Evolutionary conservation across 2,797 vertebrate genomes (phyloP), one percentile per base, ranked within the genome.

Genomic region (Masticophis lateralis): DNA sequence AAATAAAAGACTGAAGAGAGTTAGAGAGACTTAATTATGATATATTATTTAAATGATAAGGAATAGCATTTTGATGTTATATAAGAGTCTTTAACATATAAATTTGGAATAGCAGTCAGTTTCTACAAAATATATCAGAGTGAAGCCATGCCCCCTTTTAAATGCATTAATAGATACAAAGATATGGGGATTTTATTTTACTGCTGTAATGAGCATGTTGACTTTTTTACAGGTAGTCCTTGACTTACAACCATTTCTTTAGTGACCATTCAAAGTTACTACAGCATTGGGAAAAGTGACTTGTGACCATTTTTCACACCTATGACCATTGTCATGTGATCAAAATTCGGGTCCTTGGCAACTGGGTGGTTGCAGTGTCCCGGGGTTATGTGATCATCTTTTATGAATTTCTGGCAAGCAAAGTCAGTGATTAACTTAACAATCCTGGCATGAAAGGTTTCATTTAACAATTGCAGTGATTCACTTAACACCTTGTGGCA

Each of bases 1-100:
- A 94, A 95, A 87, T 63, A 22, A 94, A 92, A 94, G 79, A 86
- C 0, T 0, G 20, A 27, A 86, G 93, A 92, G 2, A 1, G 2
- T 90, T 90, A 91, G 74, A 83, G 74, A 83, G 57, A 66, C 27
- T 59, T 51, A 92, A 95, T 10, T 79, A 37, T 37, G 61, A 53
- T 86, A 56, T 37, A 51, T 43, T 22, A 79, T 27, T 87, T 87
- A 20, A 22, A 61, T 43, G 43, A 13, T 90, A 43, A 79, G 87
- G 63, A 37, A 79, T 11, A 53, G 1, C 22, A 55, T 28, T 3
- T 63, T 88, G 7, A 37, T 47, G 7, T 53, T 61, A 89, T 90
- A 12, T 43, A 90, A 55, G 55, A 43, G 9, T 59, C 86, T 66
- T 28, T 13, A 69, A 59, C 27, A 25, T n/a, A 57, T 27, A 56